Conservation (phyloP, 2,797 vertebrate genomes). For the Gambusia yucatana region DNA sequence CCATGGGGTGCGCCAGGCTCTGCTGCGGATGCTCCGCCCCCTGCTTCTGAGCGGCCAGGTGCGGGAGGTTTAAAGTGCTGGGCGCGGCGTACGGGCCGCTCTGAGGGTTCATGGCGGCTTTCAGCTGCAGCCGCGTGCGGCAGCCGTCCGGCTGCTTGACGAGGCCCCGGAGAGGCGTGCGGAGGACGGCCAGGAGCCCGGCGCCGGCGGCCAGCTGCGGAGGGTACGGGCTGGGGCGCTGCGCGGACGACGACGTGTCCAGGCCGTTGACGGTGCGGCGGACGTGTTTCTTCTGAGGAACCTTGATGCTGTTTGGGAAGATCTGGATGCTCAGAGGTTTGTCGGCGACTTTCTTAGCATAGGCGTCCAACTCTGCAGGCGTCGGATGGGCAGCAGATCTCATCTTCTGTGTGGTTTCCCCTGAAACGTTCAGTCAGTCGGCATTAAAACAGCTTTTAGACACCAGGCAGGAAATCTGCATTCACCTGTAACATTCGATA, state of each 20-base stretch:
- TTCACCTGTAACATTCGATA: too few species aligned
- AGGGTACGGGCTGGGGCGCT: slow-evolving; percentile 93
- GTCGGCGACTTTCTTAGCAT: slow-evolving; percentile 96
- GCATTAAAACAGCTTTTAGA: neutral
- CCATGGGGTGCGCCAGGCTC: slow-evolving; percentile 61
- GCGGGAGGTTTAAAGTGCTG: slow-evolving; percentile 88
- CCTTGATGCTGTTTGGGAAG: slow-evolving; percentile 96
- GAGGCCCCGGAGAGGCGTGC: slow-evolving; percentile 80
- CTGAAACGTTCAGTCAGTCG: slow-evolving; percentile 58
- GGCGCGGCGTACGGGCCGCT: slow-evolving; percentile 80
- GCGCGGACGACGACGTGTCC: slow-evolving; percentile 91
- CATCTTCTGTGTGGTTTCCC: slow-evolving; percentile 88
- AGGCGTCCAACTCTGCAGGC: slow-evolving; percentile 97
- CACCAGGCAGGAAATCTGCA: neutral
- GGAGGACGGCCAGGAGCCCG: slow-evolving; percentile 92
- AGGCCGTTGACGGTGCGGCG: slow-evolving; percentile 96
- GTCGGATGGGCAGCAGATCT: slow-evolving; percentile 94
- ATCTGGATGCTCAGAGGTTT: slow-evolving; percentile 97
- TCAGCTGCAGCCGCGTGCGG: slow-evolving; percentile 85
- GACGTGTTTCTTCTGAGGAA: slow-evolving; percentile 97
- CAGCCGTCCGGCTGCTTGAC: slow-evolving; percentile 88
- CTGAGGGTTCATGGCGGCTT: slow-evolving; percentile 86
- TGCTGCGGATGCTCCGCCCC: slow-evolving; percentile 78
- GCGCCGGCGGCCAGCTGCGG: slow-evolving; percentile 88
- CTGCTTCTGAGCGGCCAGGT: slow-evolving; percentile 82